A percentile compares a stretch with the other conserved stretches of the same genome.
These are phyloP conservation scores for Halcyon senegalensis DNA, from an alignment of 2,113 vertebrate species.

Conservation along the genomic window DNA sequence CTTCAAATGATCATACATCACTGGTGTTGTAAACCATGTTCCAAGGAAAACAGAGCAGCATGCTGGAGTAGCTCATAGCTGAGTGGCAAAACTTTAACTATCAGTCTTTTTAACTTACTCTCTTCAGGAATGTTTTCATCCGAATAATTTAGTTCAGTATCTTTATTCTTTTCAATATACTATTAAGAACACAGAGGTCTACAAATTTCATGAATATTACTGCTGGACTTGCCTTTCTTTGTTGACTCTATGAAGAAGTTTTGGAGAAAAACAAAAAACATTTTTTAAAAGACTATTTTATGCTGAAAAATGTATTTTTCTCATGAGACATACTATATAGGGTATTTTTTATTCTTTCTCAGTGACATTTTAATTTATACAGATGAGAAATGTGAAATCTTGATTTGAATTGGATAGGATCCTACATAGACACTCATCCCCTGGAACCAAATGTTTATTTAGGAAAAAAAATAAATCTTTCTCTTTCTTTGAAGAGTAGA, in stretches of 20 bases:
- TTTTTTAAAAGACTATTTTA: not conserved
- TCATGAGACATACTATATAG: not conserved
- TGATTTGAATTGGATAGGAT: conserved; percentile 40
- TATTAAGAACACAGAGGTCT: not conserved
- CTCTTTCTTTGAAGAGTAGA: conserved; percentile 40
- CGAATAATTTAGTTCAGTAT: not conserved
- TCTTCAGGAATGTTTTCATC: not conserved
- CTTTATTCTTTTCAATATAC: not conserved
- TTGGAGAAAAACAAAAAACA: not conserved
- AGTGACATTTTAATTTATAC: conserved; percentile 1
- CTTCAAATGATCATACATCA: not conserved
- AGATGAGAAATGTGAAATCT: conserved; percentile 16
- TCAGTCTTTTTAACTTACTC: not conserved
- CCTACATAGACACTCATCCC: conserved; percentile 6
- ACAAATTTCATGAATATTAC: not conserved
- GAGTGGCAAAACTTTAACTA: not conserved
- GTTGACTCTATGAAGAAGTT: not conserved
- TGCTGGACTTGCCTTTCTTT: not conserved
- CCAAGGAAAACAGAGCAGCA: not conserved
- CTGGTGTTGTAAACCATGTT: not conserved
- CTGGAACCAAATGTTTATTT: not conserved
- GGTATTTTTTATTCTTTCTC: not conserved
- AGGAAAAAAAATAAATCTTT: not conserved
- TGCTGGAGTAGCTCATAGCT: not conserved
- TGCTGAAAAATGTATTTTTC: not conserved